Conservation (phyloP, 53 echinoderm and acorn worm genomes). For the Echinometra lucunter region DNA sequence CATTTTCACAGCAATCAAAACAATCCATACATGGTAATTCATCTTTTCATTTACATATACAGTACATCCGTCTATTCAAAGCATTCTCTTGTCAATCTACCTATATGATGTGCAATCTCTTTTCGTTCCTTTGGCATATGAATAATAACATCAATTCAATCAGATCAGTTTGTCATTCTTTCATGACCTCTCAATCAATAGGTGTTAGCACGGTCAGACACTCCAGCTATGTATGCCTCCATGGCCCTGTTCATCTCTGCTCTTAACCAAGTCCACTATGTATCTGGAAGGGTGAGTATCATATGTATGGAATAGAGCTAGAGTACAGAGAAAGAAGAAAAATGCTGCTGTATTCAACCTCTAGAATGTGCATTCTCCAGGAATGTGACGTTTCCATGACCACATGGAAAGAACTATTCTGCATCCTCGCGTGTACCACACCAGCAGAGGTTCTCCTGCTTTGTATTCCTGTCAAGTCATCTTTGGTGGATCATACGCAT, state of each 20-base stretch:
- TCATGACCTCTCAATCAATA: not conserved
- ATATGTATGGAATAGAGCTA: not conserved
- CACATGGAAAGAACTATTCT: not conserved
- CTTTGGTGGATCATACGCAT: not conserved
- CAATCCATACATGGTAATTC: not conserved
- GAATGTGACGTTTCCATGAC: not conserved
- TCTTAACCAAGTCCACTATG: not conserved
- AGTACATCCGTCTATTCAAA: not conserved
- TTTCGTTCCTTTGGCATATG: not conserved
- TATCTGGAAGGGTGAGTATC: not conserved
- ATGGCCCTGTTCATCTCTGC: not conserved
- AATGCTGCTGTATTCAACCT: not conserved
- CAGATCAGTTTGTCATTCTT: not conserved
- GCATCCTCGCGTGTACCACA: not conserved
- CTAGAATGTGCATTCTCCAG: not conserved
- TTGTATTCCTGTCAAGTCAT: not conserved
- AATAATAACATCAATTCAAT: conserved; percentile 13
- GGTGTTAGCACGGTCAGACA: no score
- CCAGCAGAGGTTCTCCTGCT: not conserved
- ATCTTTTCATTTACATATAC: not conserved
- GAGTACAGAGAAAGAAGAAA: not conserved
- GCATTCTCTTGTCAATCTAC: not conserved
- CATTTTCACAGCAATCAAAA: conserved; percentile 15
- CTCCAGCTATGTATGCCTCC: not conserved
- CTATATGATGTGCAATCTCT: not conserved